Evolutionary conservation across 2,113 vertebrate genomes (phyloP).

Genomic region (Leptobrachium ailaonicum): DNA sequence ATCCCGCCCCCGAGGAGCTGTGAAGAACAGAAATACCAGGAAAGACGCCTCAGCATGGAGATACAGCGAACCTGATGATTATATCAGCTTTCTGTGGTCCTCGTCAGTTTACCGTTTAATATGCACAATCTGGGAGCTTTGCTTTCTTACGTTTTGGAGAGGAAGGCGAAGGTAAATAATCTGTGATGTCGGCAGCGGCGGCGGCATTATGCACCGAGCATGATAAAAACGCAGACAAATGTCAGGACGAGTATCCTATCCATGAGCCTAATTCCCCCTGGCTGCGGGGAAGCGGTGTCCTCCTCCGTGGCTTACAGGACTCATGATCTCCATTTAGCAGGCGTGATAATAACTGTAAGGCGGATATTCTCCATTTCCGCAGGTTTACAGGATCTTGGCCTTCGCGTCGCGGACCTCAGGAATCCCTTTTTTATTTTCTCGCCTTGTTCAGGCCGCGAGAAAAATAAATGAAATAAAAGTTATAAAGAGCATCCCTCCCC

Average conservation of each 20-base stretch:
- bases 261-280: conserved; percentile 23
- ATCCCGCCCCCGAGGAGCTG: too few species aligned
- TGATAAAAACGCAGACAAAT: conserved; percentile 26
- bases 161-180: not conserved
- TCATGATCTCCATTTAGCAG: conserved; percentile 12
- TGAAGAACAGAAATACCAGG: too few species aligned
- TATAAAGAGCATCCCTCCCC: conserved; percentile 14
- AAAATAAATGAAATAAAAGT: not conserved
- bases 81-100: too few species aligned
- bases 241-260: conserved; percentile 23
- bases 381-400: not conserved
- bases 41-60: too few species aligned
- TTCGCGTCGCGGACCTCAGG: not conserved
- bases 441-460: not conserved
- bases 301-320: conserved; percentile 2
- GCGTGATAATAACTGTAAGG: conserved; percentile 11
- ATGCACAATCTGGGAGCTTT: not conserved
- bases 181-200: not conserved
- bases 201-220: conserved; percentile 2
- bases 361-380: conserved; percentile 6
- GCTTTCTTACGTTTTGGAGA: not conserved
- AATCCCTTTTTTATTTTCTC: conserved; percentile 18
- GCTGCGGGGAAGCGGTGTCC: conserved; percentile 7
- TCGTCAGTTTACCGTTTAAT: too few species aligned
- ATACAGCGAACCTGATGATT: too few species aligned